These are phyloP conservation scores for Umimayanthus chanpuru DNA, from an alignment of 92 coral and sea anemone species.

Conservation along the genomic window DNA sequence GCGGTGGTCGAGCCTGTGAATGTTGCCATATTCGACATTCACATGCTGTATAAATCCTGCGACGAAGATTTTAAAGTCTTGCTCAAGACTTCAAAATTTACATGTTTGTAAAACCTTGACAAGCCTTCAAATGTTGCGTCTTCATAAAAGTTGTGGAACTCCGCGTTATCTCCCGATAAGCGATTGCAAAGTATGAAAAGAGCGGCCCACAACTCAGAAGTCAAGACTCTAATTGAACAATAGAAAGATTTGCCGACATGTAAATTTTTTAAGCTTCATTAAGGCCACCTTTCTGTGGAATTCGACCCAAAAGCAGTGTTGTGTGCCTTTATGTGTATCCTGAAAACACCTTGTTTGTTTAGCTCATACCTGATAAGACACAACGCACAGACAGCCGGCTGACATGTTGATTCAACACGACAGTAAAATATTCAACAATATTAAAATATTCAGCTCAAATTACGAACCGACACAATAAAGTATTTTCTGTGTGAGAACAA, in stretches of 20 bases:
- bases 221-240: not conserved
- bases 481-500: constrained; percentile 3
- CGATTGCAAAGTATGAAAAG: too few relatives aligned
- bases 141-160: not conserved
- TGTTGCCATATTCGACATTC: constrained; percentile 2
- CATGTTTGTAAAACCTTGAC: constrained; percentile 12
- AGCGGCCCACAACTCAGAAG: not conserved
- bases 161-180: not conserved
- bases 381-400: not conserved
- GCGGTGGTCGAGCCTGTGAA: not conserved
- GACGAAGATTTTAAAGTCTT: not conserved
- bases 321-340: not conserved
- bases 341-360: constrained; percentile 27
- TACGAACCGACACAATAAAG: constrained; percentile 1
- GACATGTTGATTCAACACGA: constrained; percentile 30
- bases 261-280: not conserved
- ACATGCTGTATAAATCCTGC: not conserved
- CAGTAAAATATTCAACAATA: constrained; percentile 6
- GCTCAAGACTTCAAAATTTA: not conserved
- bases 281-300: constrained; percentile 12
- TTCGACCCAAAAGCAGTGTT: constrained; percentile 9
- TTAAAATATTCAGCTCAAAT: constrained; percentile 1
- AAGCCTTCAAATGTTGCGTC: not conserved
- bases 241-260: not conserved
- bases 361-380: constrained; percentile 27